Percentiles rank a stretch among this genome's conserved stretches.
Evolutionary conservation across 1,140 invertebrate genomes (phyloP).

Genomic region (Drosophila pseudoobscura): DNA sequence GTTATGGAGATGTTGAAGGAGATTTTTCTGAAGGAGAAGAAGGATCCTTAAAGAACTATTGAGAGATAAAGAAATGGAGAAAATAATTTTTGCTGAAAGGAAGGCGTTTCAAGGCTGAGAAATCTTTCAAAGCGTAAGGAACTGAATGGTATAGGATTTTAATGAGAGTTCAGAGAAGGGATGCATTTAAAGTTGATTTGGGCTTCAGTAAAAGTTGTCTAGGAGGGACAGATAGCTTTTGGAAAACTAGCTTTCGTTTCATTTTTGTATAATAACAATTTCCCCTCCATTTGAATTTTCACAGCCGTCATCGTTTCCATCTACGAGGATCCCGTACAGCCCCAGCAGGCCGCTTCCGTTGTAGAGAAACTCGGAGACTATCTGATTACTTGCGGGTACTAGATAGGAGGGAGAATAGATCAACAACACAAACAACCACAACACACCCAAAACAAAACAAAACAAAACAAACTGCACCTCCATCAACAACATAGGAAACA

Average conservation of each 20-base stretch:
- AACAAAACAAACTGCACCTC: constrained; percentile 19
- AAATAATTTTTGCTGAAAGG: too few relatives aligned
- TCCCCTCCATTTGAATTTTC: constrained; percentile 72
- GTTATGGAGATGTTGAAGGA: not conserved
- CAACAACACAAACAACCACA: constrained; percentile 49
- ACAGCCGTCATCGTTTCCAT: constrained; percentile 95
- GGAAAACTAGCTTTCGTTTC: too few relatives aligned
- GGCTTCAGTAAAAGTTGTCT: too few relatives aligned
- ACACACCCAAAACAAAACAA: constrained; percentile 40
- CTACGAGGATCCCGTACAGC: constrained; percentile 97
- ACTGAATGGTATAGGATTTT: too few relatives aligned
- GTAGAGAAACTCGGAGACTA: constrained; percentile 98
- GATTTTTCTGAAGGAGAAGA: not conserved
- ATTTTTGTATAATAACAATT: constrained; percentile 1
- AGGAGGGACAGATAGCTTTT: not conserved
- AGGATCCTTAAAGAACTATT: not conserved
- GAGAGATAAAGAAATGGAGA: too few relatives aligned
- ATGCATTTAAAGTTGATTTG: too few relatives aligned
- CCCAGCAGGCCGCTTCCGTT: constrained; percentile 96
- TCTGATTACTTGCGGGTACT: constrained; percentile 96
- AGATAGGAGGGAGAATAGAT: constrained; percentile 91
- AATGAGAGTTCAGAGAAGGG: too few relatives aligned
- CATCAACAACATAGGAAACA: constrained; percentile 38
- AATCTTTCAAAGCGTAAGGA: too few relatives aligned
- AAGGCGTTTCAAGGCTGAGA: too few relatives aligned